Evolutionary conservation across 1,140 invertebrate species (phyloP).

Genomic region (Diploscapter pachys): DNA sequence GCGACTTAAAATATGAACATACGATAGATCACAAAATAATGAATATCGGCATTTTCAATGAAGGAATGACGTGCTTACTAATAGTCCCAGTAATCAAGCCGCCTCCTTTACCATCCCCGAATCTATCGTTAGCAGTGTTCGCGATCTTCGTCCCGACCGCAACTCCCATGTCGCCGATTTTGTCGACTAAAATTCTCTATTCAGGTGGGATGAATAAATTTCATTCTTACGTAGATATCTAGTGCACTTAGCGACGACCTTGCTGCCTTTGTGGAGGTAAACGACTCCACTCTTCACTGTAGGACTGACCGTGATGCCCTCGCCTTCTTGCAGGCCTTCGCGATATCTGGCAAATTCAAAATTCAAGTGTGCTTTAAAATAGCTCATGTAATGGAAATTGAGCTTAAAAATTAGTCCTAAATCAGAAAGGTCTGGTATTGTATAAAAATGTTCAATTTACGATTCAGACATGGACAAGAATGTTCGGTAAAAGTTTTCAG

Average conservation of each 20-base stretch:
- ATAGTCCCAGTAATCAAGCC: not conserved
- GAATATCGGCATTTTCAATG: not conserved
- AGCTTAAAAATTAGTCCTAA: no score
- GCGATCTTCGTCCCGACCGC: constrained; percentile 2
- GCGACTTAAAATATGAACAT: not conserved
- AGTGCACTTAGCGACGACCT: not conserved
- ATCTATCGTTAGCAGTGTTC: not conserved
- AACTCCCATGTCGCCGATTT: constrained; percentile 2
- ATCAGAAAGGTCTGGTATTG: no score
- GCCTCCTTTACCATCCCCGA: not conserved
- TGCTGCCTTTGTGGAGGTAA: not conserved
- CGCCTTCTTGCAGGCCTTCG: constrained; percentile 15
- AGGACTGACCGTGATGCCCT: constrained; percentile 22
- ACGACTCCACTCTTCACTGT: constrained; percentile 1
- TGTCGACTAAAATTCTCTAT: constrained; percentile 1
- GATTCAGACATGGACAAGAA: no score
- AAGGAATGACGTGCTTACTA: not conserved
- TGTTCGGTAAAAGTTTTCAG: no score
- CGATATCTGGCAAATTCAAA: no score
- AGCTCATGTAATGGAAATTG: no score
- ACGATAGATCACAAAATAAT: not conserved
- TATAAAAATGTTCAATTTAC: no score
- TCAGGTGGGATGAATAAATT: not conserved
- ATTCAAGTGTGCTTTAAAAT: no score
- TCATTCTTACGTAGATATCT: not conserved